These are phyloP conservation scores for Megamerina dolium DNA, from an alignment of 2,888 invertebrate genomes.

Conservation along the genomic window DNA sequence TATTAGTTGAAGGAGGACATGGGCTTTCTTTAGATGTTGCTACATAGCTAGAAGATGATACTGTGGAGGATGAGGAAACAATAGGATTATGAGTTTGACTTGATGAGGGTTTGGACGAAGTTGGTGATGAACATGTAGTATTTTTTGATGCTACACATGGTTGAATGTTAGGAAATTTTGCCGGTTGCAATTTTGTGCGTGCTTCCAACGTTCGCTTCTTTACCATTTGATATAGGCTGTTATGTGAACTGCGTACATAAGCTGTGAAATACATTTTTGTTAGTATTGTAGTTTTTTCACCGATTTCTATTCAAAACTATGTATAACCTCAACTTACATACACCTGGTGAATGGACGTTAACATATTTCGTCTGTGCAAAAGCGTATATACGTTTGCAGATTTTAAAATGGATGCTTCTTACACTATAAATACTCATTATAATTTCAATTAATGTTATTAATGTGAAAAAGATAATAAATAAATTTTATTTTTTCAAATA, in stretches of 20 bases:
- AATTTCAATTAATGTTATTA: too few relatives aligned
- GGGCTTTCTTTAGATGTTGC: neutral
- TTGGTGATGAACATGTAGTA: neutral
- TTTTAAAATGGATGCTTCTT: too few relatives aligned
- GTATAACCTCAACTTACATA: constrained; percentile 16
- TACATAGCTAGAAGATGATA: neutral
- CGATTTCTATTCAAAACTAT: constrained; percentile 9
- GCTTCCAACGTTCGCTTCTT: constrained; percentile 43
- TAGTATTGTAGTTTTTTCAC: too few relatives aligned
- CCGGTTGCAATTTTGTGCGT: constrained; percentile 36
- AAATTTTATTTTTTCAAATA: too few relatives aligned
- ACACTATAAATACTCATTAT: too few relatives aligned
- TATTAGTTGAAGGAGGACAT: constrained; percentile 1
- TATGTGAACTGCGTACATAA: constrained; percentile 27
- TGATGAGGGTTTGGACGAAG: constrained; percentile 2
- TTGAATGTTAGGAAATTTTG: constrained; percentile 33
- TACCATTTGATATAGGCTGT: constrained; percentile 42
- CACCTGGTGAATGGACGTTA: constrained; percentile 20
- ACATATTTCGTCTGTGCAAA: too few relatives aligned
- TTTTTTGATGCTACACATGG: constrained; percentile 18
- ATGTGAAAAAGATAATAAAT: too few relatives aligned
- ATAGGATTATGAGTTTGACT: constrained; percentile 1
- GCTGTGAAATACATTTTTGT: constrained; percentile 24
- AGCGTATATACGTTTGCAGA: too few relatives aligned
- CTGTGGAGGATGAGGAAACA: too few relatives aligned